phyloP scores from a whole-genome alignment of 1,140 invertebrate genomes.

The Anadara kagoshimensis region DNA sequence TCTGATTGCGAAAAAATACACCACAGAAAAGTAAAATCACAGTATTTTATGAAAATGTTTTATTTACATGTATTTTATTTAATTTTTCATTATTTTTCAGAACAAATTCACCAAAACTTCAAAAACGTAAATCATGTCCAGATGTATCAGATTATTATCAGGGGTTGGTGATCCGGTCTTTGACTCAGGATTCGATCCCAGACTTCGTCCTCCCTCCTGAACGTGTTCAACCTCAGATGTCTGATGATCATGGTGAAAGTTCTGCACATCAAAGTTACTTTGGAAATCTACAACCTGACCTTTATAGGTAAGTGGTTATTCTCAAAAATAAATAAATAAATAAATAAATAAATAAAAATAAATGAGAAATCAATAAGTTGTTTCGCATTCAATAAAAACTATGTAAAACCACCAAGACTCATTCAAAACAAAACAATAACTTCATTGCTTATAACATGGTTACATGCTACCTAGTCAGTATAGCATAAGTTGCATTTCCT shows the following conservation, averaged over 20 bases:
- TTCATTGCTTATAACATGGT: too few species aligned
- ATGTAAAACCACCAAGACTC: too few species aligned
- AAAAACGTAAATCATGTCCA: constrained; percentile 55
- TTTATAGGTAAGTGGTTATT: constrained; percentile 52
- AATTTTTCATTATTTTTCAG: constrained; percentile 23
- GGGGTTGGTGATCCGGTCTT: constrained; percentile 48
- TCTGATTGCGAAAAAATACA: too few species aligned
- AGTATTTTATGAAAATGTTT: too few species aligned
- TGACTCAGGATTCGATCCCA: constrained; percentile 57
- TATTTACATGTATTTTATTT: not conserved
- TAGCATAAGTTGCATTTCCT: too few species aligned
- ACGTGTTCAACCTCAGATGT: constrained; percentile 54
- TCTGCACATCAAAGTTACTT: constrained; percentile 41
- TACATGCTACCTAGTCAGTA: too few species aligned
- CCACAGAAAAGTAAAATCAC: too few species aligned
- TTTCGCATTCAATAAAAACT: too few species aligned
- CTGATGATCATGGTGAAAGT: constrained; percentile 22
- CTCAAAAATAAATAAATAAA: too few species aligned
- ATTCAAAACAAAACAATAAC: too few species aligned
- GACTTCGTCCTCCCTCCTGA: constrained; percentile 63
- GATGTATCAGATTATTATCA: constrained; percentile 34
- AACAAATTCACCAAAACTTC: constrained; percentile 49
- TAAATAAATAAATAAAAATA: too few species aligned
- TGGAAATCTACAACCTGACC: constrained; percentile 55
- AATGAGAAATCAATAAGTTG: too few species aligned